Percentiles rank a stretch among this genome's conserved stretches.
phyloP scores from a whole-genome alignment of 2,888 invertebrate species.

The Agrilus cyanescens region DNA sequence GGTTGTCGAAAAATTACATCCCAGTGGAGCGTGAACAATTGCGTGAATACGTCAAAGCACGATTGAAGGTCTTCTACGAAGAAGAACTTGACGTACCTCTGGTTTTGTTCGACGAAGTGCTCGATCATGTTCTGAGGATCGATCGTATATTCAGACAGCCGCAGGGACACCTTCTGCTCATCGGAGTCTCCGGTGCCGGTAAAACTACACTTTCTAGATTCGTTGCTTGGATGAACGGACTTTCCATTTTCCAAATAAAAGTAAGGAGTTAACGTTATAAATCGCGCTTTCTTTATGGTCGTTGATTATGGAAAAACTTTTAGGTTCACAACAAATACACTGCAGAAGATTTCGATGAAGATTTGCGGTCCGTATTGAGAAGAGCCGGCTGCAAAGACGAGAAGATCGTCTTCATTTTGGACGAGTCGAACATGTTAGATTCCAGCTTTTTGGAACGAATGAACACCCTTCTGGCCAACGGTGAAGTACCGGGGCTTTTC shows the following conservation, averaged over 20 bases:
- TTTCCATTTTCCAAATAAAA: slow-evolving; percentile 98
- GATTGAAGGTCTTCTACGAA: slow-evolving; percentile 97
- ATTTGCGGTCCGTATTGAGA: slow-evolving; percentile 77
- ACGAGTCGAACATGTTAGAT: slow-evolving; percentile 97
- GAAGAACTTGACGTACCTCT: slow-evolving; percentile 97
- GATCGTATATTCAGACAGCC: slow-evolving; percentile 99
- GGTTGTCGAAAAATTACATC: slow-evolving; percentile 96
- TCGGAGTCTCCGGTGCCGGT: slow-evolving; percentile 97
- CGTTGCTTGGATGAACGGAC: slow-evolving; percentile 99
- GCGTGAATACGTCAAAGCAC: slow-evolving; percentile 91
- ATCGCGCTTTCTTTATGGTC: not conserved
- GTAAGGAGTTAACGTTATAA: slow-evolving; percentile 33
- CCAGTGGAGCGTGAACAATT: slow-evolving; percentile 93
- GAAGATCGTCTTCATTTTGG: slow-evolving; percentile 97
- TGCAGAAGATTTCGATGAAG: slow-evolving; percentile 98
- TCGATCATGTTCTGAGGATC: slow-evolving; percentile 96
- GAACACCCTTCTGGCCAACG: slow-evolving; percentile 97
- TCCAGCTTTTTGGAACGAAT: slow-evolving; percentile 97
- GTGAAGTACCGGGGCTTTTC: slow-evolving; percentile 91
- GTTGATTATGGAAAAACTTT: slow-evolving; percentile 18
- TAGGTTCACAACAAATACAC: slow-evolving; percentile 98
- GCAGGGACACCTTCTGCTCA: slow-evolving; percentile 93
- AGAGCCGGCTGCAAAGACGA: slow-evolving; percentile 90
- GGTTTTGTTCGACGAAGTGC: slow-evolving; percentile 97
- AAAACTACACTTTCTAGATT: slow-evolving; percentile 98